These are phyloP conservation scores for Ischnura elegans DNA, from an alignment of 2,888 invertebrate species.

Conservation along the genomic window DNA sequence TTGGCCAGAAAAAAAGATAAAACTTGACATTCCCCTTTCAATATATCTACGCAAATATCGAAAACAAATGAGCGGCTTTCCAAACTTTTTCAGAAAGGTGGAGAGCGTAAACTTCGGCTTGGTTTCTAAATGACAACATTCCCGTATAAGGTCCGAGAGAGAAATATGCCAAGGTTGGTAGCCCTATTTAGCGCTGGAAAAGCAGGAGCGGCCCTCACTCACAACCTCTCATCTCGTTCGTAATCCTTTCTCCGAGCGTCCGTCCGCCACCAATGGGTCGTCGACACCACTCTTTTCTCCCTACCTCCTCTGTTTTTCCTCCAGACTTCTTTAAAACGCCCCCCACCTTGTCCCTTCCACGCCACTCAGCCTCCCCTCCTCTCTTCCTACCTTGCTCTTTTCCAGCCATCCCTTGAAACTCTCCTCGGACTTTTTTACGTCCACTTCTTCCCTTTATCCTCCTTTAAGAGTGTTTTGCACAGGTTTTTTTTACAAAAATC, in stretches of 20 bases:
- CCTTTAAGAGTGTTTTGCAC: neutral
- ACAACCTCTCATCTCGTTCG: conserved; percentile 13
- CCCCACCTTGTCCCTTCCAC: neutral
- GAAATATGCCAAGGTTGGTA: conserved; percentile 34
- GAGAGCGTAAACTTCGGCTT: neutral
- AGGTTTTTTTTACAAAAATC: conserved; percentile 7
- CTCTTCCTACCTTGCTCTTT: conserved; percentile 9
- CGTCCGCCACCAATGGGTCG: conserved; percentile 31
- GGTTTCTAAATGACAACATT: neutral
- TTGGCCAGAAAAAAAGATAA: too few relatives aligned
- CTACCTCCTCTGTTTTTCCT: neutral
- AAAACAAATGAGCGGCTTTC: too few relatives aligned
- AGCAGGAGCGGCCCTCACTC: conserved; percentile 6
- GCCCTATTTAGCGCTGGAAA: neutral
- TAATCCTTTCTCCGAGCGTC: neutral
- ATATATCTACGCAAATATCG: too few relatives aligned
- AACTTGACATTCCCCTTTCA: too few relatives aligned
- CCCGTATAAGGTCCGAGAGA: neutral
- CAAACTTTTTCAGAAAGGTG: too few relatives aligned
- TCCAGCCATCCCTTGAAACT: neutral
- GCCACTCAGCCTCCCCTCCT: neutral
- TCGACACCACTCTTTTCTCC: conserved; percentile 18
- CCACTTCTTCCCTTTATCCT: neutral
- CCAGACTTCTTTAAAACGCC: neutral
- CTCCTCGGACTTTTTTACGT: neutral